Percentiles rank a stretch among this genome's conserved stretches.
Conservation (phyloP, 2,113 vertebrate genomes). For the Catagonus wagneri region DNA sequence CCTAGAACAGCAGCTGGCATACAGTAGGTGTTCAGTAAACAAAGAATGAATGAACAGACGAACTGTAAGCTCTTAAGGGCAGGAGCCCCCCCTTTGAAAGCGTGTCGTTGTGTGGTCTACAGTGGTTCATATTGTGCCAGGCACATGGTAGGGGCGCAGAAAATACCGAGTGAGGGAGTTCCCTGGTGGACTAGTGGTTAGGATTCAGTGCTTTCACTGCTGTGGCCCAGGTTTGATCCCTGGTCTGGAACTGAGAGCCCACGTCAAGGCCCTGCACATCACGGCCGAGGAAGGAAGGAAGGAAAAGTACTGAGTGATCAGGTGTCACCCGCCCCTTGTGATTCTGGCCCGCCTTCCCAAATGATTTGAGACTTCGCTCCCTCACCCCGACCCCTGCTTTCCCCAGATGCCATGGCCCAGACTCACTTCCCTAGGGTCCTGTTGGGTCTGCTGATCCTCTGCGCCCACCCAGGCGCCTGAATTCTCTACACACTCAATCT, state of each 20-base stretch:
- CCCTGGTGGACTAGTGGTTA: too few species aligned
- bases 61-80: background rate
- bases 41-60: background rate
- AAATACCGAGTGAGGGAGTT: background rate
- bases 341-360: background rate
- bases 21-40: background rate
- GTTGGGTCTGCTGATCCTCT: background rate
- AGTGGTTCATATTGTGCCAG: background rate
- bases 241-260: too few species aligned
- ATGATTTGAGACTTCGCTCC: background rate
- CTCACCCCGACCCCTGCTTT: accelerated
- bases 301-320: background rate
- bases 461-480: accelerated
- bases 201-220: too few species aligned
- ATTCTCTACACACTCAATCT: background rate
- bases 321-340: background rate
- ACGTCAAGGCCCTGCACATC: too few species aligned
- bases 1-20: background rate
- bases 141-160: background rate
- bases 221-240: too few species aligned
- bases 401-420: background rate
- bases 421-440: background rate
- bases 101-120: background rate
- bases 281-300: too few species aligned
- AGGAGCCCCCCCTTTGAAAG: background rate